Base-by-base conservation (phyloP, 1,140 invertebrate species). In the Drosophila ironensis region DNA sequence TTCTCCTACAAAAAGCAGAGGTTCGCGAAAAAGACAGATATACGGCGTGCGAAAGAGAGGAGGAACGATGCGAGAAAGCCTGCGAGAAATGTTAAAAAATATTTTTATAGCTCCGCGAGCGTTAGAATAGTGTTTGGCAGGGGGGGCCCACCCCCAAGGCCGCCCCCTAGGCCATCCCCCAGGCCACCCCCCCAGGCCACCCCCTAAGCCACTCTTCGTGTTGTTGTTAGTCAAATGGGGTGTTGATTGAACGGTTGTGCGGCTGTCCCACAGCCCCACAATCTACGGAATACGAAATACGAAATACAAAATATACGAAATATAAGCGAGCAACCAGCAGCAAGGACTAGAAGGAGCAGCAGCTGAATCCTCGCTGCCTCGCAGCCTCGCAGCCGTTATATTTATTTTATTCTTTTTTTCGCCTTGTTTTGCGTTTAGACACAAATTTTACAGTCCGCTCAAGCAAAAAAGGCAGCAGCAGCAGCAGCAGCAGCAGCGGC, bases 61-160 rank as follows among this genome's bases (percentile, higher is more conserved):
- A 51, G 69, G 41, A 48, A 30, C 9, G 2, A 11, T 2, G n/a
- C n/a, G 16, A 30, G 44, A 41, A 42, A 45, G 47, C 73, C 68
- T 63, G 71, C 69, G 69, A 84, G 73, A 84, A 82, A 82, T 84
- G 78, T 63, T 82, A 78, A 82, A 82, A 84, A 82, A 82, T 82
- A 82, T 78, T 84, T 82, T 82, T 84, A 82, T 82, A 82, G 78
- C 78, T 84, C 35, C 80, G 80, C 74, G 80, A 86, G 78, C 71
- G 80, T 86, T 86, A 86, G 80, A 86, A 86, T 86, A 86, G 80
- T 86, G 80, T 78, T 84, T 86, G 80, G 42, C 2, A 22, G 20
- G 17, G 4, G 19, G 20, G 5, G n/a, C n/a, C n/a, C n/a, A n/a
- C n/a, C n/a, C n/a, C n/a, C n/a, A n/a, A 4, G 5, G 4, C 11